Evolutionary conservation across 2,888 invertebrate genomes (phyloP).

Genomic region (Volucella bombylans): DNA sequence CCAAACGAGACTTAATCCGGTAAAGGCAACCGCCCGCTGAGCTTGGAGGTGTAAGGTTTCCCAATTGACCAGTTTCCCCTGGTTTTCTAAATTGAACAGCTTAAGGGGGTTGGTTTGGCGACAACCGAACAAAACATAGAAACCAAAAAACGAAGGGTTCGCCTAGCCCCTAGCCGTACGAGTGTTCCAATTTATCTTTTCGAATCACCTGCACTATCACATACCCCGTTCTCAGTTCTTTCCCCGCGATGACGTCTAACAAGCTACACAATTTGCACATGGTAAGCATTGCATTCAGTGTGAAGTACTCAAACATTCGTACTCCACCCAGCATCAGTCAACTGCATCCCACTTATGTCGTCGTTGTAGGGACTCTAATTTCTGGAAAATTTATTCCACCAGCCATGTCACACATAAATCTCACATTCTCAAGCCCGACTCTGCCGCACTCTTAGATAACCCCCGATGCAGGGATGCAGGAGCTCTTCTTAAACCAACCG

Average conservation of each 20-base stretch:
- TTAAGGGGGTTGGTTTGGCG: neutral
- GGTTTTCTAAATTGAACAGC: neutral
- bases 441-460: constrained; percentile 57
- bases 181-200: constrained; percentile 6
- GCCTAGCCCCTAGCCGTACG: neutral
- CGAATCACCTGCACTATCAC: constrained; percentile 14
- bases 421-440: constrained; percentile 1
- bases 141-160: constrained; percentile 5
- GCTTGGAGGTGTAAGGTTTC: constrained; percentile 58
- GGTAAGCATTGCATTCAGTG: constrained; percentile 30
- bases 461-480: constrained; percentile 46
- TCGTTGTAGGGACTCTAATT: constrained; percentile 56
- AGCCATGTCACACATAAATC: constrained; percentile 67
- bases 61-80: neutral
- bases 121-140: constrained; percentile 12
- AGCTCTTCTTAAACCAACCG: constrained; percentile 73
- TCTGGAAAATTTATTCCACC: constrained; percentile 49
- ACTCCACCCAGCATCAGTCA: constrained; percentile 48
- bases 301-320: neutral
- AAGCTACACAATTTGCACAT: constrained; percentile 54
- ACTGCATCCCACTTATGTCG: constrained; percentile 49
- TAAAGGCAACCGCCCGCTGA: constrained; percentile 57
- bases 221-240: constrained; percentile 15
- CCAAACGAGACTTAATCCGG: constrained; percentile 46
- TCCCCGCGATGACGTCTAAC: constrained; percentile 15